Conservation (phyloP, 2,888 invertebrate genomes). For the Netelia melanura region DNA sequence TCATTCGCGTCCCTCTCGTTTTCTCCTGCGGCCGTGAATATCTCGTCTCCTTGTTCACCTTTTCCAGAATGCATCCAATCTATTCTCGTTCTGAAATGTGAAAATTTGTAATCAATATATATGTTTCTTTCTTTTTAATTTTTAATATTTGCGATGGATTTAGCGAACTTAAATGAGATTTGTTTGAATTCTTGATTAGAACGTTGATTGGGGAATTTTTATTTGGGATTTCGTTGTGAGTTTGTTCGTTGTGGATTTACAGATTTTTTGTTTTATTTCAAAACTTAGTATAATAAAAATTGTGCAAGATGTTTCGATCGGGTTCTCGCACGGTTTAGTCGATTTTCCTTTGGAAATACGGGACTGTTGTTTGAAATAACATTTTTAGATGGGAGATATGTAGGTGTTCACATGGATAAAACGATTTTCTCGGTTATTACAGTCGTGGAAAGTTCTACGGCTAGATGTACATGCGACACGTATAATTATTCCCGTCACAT, state of each 20-base stretch:
- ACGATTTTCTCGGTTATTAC: neutral
- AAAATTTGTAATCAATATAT: neutral
- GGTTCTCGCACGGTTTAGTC: too few relatives aligned
- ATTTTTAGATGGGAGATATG: neutral
- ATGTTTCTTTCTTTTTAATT: neutral
- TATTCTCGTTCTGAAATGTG: neutral
- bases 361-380: neutral
- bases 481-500: constrained; percentile 32
- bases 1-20: constrained; percentile 18
- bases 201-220: too few relatives aligned
- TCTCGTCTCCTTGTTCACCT: neutral
- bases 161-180: neutral
- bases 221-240: too few relatives aligned
- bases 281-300: too few relatives aligned
- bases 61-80: neutral
- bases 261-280: too few relatives aligned
- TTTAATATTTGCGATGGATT: neutral
- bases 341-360: too few relatives aligned
- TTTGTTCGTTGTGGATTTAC: too few relatives aligned
- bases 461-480: constrained; percentile 2
- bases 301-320: too few relatives aligned
- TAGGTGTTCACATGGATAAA: neutral
- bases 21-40: neutral
- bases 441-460: constrained; percentile 11
- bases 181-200: neutral